phyloP scores from a whole-genome alignment of 2,113 vertebrate genomes.

The Poeciliopsis prolifica region DNA sequence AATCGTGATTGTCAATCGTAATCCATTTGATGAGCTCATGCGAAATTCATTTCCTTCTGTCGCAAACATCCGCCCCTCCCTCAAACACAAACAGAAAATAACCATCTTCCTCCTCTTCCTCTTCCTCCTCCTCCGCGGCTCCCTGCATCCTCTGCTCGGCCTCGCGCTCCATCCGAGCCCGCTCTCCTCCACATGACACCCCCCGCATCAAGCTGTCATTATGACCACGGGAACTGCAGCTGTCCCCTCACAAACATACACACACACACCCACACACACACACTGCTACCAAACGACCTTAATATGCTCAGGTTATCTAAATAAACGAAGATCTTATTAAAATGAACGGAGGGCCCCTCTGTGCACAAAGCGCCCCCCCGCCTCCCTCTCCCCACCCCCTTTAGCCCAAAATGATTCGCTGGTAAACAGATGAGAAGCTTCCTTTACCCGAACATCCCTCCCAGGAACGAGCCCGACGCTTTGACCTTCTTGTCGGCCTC shows the following conservation, averaged over 20 bases:
- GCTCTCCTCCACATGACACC: constrained; percentile 14
- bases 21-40: neutral
- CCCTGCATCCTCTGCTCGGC: constrained; percentile 17
- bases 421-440: constrained; percentile 42
- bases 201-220: too few species aligned
- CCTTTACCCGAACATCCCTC: constrained; percentile 93
- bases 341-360: constrained; percentile 19
- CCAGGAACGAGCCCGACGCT: constrained; percentile 92
- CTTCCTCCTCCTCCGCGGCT: constrained; percentile 15
- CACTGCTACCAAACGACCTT: neutral
- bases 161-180: neutral
- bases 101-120: neutral
- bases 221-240: neutral
- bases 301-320: neutral
- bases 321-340: neutral
- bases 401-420: neutral
- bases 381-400: constrained; percentile 22
- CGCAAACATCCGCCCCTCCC: constrained; percentile 36
- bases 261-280: neutral
- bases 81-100: neutral
- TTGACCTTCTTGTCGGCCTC: constrained; percentile 97
- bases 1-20: neutral
- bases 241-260: neutral
- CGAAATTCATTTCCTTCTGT: neutral
- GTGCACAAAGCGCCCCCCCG: constrained; percentile 17